These are phyloP conservation scores for Branchinecta lindahli DNA, from an alignment of 1,140 invertebrate species.

Conservation along the genomic window DNA sequence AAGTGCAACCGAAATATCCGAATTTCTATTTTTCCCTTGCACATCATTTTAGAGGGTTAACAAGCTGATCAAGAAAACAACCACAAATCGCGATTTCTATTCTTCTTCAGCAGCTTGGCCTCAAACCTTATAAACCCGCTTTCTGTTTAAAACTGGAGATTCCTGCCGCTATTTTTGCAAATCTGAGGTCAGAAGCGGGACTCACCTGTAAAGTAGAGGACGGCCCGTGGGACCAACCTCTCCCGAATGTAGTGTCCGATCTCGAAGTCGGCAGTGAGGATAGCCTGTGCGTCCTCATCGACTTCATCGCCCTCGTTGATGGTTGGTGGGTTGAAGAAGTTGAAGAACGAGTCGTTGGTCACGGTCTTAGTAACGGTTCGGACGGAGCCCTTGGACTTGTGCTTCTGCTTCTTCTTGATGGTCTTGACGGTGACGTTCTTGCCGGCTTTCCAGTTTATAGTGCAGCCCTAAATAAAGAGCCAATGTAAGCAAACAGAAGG, in stretches of 20 bases:
- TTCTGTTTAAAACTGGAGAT: no score
- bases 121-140: no score
- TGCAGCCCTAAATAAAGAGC: conserved; percentile 47
- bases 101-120: no score
- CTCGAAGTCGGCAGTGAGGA: conserved; percentile 84
- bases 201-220: conserved; percentile 78
- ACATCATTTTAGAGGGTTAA: no score
- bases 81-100: no score
- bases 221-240: conserved; percentile 75
- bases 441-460: conserved; percentile 86
- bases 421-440: conserved; percentile 95
- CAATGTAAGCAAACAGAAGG: conserved; percentile 12
- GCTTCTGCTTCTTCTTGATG: conserved; percentile 96
- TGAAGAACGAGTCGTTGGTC: conserved; percentile 91
- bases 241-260: conserved; percentile 95
- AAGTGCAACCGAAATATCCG: no score
- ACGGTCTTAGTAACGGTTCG: conserved; percentile 88
- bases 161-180: no score
- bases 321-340: conserved; percentile 86
- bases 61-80: no score
- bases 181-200: not conserved
- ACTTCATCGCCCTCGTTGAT: conserved; percentile 45
- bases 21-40: no score
- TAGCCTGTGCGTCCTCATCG: conserved; percentile 53
- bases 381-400: conserved; percentile 80